Evolutionary conservation across 2,797 vertebrate genomes (phyloP), one percentile per base, ranked within the genome.

Genomic region (Odontamblyopus lacepedii): DNA sequence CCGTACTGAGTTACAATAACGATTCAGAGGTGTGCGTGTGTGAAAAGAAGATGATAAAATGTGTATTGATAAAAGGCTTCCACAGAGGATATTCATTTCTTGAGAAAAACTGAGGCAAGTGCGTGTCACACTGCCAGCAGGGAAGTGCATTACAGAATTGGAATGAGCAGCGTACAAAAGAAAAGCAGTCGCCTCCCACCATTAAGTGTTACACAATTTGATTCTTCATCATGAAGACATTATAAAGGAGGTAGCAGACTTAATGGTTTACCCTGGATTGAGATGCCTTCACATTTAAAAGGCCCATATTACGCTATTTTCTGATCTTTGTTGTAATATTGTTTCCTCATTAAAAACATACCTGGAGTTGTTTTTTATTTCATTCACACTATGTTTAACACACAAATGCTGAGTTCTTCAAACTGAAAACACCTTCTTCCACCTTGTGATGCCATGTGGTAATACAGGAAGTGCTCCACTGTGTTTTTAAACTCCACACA

Each of bases 21-120:
- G 0, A 9, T 69, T 74, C 78, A 61, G 75, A 77, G 79, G 30
- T n/a, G 29, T 29, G n/a, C 51, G n/a, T 19, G 32, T 38, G 56
- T 18, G 16, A 62, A 32, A 62, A 62, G 30, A 11, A 19, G 60
- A 35, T 55, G 68, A 51, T 63, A 68, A 55, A 63, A 63, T 41
- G 38, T 23, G 35, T 23, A 63, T 12, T 41, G 18, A 63, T 63
- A 23, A 13, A 63, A 0, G 4, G 35, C n/a, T 23, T 41, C 12
- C 23, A 27, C 23, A 29, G 56, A 59, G 56, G 13, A 27, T 9
- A 59, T 59, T 59, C 26, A 5, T 18, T 60, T 60, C 26, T 29
- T 29, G 6, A 30, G 12, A 60, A 60, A 60, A 60, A 60, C 16
- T 5, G 27, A 60, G 57, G 57, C 57, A 8, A 5, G 26, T 26